phyloP scores from a whole-genome alignment of 2,113 vertebrate genomes.

The Otus sunia region DNA sequence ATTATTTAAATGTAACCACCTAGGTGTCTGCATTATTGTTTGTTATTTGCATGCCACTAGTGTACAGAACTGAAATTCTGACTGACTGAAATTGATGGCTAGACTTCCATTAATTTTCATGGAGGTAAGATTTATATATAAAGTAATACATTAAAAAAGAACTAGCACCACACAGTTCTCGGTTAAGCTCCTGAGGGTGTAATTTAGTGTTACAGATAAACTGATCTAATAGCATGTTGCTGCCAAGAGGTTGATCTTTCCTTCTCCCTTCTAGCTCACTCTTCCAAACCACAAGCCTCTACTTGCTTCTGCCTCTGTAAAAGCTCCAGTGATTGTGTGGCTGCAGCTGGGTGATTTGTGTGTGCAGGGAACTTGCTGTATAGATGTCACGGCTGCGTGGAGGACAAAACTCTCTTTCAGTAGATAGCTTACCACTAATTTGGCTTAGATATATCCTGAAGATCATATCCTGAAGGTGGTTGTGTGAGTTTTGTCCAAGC shows the following conservation, averaged over 20 bases:
- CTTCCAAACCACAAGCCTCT: neutral
- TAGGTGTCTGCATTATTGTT: neutral
- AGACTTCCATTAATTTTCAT: neutral
- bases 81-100: neutral
- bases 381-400: rapidly evolving
- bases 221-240: neutral
- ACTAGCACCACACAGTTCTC: neutral
- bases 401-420: neutral
- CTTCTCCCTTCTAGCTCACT: neutral
- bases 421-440: neutral
- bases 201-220: neutral
- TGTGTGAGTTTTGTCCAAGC: neutral
- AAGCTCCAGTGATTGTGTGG: neutral
- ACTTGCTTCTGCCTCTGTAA: neutral
- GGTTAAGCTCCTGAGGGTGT: neutral
- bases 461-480: neutral
- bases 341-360: neutral
- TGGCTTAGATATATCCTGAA: neutral
- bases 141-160: neutral
- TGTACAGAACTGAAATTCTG: neutral
- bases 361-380: neutral
- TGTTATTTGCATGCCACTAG: neutral
- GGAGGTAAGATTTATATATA: neutral
- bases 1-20: neutral
- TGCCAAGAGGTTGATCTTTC: neutral